Base-by-base conservation (phyloP, 92 coral and sea anemone genomes). In the Palythoa grandis region DNA sequence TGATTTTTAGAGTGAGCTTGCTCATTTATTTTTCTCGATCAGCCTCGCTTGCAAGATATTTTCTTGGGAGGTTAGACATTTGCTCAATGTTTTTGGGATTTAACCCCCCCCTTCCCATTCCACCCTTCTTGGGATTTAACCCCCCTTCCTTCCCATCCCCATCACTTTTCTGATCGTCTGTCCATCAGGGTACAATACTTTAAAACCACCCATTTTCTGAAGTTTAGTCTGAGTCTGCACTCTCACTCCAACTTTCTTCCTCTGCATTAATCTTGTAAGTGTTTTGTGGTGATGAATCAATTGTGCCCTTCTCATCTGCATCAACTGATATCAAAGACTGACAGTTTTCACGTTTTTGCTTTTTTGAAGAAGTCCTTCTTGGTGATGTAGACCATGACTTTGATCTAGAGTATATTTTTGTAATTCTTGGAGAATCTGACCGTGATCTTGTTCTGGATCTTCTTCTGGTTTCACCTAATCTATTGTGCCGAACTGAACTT, bases 391-490 rank as follows among this genome's bases (percentile, higher is more conserved):
- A 79, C 47, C 68, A 9, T 63, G 85, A 80, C n/a, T 11, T 66
- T 66, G 85, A 80, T 66, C 48, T 80, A 5, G 74, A 66, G 23
- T 29, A 9, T 20, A n/a, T 80, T 80, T 43, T 66, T 13, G 43
- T 24, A 17, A 2, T 48, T 35, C 72, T 60, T 48, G 88, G 91
- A 65, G 91, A 88, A 35, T 38, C 40, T 52, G 91, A 83, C 67
- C 74, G 39, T n/a, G 79, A 67, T 2, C 48, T 72, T 56, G 76
- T 70, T n/a, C 52, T 79, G 22, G 87, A 82, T 10, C 35, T 29
- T 29, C 79, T 82, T 50, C 67, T 88, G 15, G 52, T 75, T 61
- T 78, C 54, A 43, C 10, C 8, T 43, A 6, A 15, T 10, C 68
- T 67, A 19, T 29, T 75, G 19, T 61, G 47, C 39, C 79, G 58